Conservation (phyloP, 2,888 invertebrate species). For the Hyles lineata region DNA sequence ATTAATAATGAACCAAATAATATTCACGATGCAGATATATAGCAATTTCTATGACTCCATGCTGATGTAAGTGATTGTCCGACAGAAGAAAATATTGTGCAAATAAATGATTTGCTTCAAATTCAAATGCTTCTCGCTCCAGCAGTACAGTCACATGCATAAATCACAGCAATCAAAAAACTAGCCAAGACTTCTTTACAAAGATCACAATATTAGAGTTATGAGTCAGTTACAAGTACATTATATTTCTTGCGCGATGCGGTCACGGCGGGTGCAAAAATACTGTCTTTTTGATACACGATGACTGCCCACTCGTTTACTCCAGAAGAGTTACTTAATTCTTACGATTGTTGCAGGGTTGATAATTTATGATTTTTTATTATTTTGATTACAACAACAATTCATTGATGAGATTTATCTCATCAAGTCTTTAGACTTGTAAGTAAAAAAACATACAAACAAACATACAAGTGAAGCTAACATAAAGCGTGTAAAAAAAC, state of each 20-base stretch:
- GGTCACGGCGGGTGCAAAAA: slow-evolving; percentile 14
- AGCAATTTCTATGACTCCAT: no score
- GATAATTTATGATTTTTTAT: background rate
- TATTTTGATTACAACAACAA: no score
- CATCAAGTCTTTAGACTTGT: no score
- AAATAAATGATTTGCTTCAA: no score
- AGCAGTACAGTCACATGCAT: background rate
- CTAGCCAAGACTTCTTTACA: slow-evolving; percentile 3
- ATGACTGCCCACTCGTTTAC: slow-evolving; percentile 12
- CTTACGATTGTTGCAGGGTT: slow-evolving; percentile 4
- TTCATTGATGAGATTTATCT: no score
- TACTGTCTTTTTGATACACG: slow-evolving; percentile 4
- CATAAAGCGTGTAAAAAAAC: no score
- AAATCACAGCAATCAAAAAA: background rate
- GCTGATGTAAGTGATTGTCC: no score
- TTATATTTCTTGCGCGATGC: slow-evolving; percentile 7
- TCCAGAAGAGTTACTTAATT: background rate
- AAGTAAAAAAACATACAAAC: no score
- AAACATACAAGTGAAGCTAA: no score
- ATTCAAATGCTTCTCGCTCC: background rate
- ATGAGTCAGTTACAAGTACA: slow-evolving; percentile 14
- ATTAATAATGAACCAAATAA: no score
- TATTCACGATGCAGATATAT: no score
- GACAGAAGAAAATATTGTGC: no score
- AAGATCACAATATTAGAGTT: slow-evolving; percentile 4